A percentile compares a stretch with the other conserved stretches of the same genome.
These are phyloP conservation scores for Chrysochloris asiatica DNA, from an alignment of 2,113 vertebrate genomes.

Conservation along the genomic window DNA sequence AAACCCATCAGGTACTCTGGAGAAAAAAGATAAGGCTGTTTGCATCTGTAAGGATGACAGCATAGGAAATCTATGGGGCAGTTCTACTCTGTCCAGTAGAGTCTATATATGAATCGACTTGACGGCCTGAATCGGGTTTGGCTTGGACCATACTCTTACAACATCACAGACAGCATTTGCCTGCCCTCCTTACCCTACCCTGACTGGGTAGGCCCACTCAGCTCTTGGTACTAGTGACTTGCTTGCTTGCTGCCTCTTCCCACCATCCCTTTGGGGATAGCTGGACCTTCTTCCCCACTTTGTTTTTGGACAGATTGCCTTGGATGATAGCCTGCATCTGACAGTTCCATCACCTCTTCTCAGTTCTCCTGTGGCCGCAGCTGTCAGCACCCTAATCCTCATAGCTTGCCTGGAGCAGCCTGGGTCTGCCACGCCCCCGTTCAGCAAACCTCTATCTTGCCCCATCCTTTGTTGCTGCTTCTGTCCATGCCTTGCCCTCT, in stretches of 20 bases:
- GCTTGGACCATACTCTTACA: too few relatives aligned
- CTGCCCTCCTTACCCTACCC: background rate
- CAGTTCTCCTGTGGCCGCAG: conserved; percentile 23
- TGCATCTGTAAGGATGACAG: too few relatives aligned
- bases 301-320: conserved; percentile 72
- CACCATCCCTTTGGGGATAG: background rate
- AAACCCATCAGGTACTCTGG: too few relatives aligned
- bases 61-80: too few relatives aligned
- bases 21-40: too few relatives aligned
- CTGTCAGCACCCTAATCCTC: conserved; percentile 32
- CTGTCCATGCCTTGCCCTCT: background rate
- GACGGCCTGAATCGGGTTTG: too few relatives aligned
- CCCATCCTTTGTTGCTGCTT: background rate
- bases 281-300: conserved; percentile 54
- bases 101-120: too few relatives aligned
- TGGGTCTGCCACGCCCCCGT: background rate
- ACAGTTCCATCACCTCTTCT: conserved; percentile 39
- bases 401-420: background rate
- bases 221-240: background rate
- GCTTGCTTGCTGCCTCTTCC: background rate
- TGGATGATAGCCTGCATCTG: conserved; percentile 42
- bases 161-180: background rate
- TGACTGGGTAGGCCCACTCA: background rate
- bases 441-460: background rate
- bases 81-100: too few relatives aligned